Conservation (phyloP, 2,888 invertebrate species). For the Rapana venosa region DNA sequence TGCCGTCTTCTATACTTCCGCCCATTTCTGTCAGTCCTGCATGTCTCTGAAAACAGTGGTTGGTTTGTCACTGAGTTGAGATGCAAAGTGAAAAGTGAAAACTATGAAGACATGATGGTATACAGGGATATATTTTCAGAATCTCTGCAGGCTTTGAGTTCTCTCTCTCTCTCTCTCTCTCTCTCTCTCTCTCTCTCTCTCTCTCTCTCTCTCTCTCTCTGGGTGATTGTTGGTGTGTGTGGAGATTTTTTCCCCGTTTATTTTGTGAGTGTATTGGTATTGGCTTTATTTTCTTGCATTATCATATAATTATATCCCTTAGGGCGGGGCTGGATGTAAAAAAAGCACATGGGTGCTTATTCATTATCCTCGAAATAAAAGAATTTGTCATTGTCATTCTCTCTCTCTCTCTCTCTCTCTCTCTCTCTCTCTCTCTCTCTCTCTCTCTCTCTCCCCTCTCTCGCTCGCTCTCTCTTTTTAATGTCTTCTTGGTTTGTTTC, state of each 20-base stretch:
- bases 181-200: background rate
- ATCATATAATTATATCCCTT: no score
- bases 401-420: background rate
- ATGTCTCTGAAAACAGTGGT: constrained; percentile 37
- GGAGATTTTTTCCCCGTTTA: no score
- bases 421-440: background rate
- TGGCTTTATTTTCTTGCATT: no score
- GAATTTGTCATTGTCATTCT: background rate
- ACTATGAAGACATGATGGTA: background rate
- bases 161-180: constrained; percentile 1
- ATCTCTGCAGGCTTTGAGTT: background rate
- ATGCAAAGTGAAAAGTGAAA: background rate
- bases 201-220: constrained; percentile 8
- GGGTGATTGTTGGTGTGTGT: no score
- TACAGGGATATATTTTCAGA: background rate
- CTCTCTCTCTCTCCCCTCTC: background rate
- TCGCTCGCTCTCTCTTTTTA: background rate
- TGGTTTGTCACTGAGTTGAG: background rate
- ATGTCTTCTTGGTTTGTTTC: background rate
- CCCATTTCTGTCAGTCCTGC: constrained; percentile 49
- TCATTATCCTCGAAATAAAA: no score
- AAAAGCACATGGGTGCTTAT: no score
- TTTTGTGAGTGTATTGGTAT: no score
- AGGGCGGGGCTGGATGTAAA: no score
- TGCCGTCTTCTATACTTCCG: constrained; percentile 52